Evolutionary conservation across 2,797 vertebrate species (phyloP), one percentile per base, ranked within the genome.

Genomic region (Arnoldichthys spilopterus): DNA sequence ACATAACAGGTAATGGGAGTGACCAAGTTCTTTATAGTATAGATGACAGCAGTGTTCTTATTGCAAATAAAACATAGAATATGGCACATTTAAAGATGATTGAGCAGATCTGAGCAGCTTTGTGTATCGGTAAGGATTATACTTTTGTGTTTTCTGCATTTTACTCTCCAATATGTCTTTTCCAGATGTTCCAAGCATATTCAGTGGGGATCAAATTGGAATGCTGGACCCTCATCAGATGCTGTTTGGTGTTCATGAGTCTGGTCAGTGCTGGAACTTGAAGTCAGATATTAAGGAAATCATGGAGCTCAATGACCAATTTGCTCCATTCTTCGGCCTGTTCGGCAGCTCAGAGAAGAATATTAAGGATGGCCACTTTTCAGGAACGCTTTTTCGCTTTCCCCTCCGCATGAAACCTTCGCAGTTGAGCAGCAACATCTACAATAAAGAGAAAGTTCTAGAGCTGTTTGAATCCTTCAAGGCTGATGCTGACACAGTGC

Each of bases 161-260:
- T 40, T 24, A 1, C 49, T 24, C 1, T 67, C 1, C 22, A 15
- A 3, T 11, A 16, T n/a, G 0, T 61, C 7, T 77, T 84, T 47
- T 80, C 72, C 90, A 99, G 98, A 99, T 93, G 96, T 97, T 77
- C 98, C 98, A 74, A 98, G 98, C 90, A 99, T 99, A 90, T 99
- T 99, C 84, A 99, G 98, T 82, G 96, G 97, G 86, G 96, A 98
- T 86, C 97, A 99, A 91, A 98, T 99, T 87, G 98, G 97, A 77
- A 97, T 99, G 93, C 88, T 99, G 90, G 98, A 99, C 88, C 98
- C 98, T 77, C 98, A 99, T 90, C 97, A 99, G 86, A 95, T 95
- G 43, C 93, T 99, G 83, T 99, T 99, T 87, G 98, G 98, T 82
- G 92, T 94, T 32, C 94, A 96, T 28, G 98, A 99, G 87, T 98